Evolutionary conservation across 1,140 invertebrate species (phyloP).

Genomic region (Calephelis virginiensis): DNA sequence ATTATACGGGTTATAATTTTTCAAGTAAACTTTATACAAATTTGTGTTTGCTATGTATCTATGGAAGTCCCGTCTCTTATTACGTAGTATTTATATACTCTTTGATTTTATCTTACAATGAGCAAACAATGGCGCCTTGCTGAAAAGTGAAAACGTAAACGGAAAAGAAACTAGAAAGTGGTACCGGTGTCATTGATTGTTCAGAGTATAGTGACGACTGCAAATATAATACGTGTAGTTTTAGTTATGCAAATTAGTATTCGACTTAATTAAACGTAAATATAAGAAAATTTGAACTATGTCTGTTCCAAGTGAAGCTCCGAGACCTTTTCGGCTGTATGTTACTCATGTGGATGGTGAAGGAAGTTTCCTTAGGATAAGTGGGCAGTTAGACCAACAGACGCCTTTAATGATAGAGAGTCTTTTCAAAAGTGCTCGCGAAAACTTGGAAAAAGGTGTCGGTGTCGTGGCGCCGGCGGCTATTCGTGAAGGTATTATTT

Average conservation of each 20-base stretch:
- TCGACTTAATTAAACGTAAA: slow-evolving; percentile 19
- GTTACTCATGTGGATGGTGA: slow-evolving; percentile 84
- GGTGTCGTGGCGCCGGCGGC: slow-evolving; percentile 52
- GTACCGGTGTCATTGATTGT: slow-evolving; percentile 15
- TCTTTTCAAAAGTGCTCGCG: slow-evolving; percentile 68
- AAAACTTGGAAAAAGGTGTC: slow-evolving; percentile 72
- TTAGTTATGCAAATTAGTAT: slow-evolving; percentile 52
- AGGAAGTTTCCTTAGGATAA: slow-evolving; percentile 83
- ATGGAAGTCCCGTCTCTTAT: too few relatives aligned
- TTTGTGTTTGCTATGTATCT: too few relatives aligned
- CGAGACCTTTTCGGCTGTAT: slow-evolving; percentile 66
- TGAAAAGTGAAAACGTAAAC: slow-evolving; percentile 60
- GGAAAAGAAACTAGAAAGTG: slow-evolving; percentile 57
- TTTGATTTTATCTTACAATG: too few relatives aligned
- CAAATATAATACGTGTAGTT: slow-evolving; percentile 36
- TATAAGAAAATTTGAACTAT: slow-evolving; percentile 34
- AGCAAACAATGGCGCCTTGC: slow-evolving; percentile 29
- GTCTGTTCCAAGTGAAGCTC: slow-evolving; percentile 50
- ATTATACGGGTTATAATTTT: too few relatives aligned
- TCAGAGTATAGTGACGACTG: background rate
- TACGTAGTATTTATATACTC: too few relatives aligned
- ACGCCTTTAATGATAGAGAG: slow-evolving; percentile 78
- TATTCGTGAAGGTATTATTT: slow-evolving; percentile 76
- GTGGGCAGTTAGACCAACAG: slow-evolving; percentile 81
- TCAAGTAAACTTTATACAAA: too few relatives aligned